Evolutionary conservation across 1,140 invertebrate species (phyloP).

Genomic region (Nephila pilipes): DNA sequence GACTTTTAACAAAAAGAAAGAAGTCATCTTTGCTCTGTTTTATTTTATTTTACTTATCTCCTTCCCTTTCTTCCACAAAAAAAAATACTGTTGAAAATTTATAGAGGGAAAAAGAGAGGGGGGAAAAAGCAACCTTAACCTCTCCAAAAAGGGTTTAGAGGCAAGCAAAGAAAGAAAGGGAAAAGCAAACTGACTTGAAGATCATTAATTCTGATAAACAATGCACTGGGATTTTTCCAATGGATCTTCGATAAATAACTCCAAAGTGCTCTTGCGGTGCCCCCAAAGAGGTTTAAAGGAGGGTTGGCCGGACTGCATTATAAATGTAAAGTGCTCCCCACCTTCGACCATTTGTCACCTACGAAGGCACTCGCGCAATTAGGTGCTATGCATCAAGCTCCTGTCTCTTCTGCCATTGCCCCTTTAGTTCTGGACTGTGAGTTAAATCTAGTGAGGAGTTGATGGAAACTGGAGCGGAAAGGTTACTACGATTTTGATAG

Average conservation of each 20-base stretch:
- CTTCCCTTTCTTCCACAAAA: not conserved
- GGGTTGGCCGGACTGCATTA: conserved; percentile 60
- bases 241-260: conserved; percentile 57
- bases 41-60: not conserved
- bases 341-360: conserved; percentile 50
- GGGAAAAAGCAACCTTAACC: conserved; percentile 52
- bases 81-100: conserved; percentile 42
- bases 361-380: conserved; percentile 36
- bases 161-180: not conserved
- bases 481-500: not conserved
- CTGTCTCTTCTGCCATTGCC: not conserved
- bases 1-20: not conserved
- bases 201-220: conserved; percentile 68
- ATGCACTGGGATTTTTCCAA: conserved; percentile 61
- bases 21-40: not conserved
- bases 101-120: not conserved
- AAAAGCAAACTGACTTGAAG: not conserved
- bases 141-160: not conserved
- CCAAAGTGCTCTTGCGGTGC: conserved; percentile 37
- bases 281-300: conserved; percentile 37
- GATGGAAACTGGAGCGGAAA: not conserved
- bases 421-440: not conserved
- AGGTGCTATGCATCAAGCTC: conserved; percentile 46
- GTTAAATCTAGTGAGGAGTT: not conserved
- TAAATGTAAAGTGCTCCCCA: conserved; percentile 66